A percentile compares a stretch with the other conserved stretches of the same genome.
These are phyloP conservation scores for Toxostoma redivivum DNA, from an alignment of 2,113 vertebrate genomes.

Conservation along the genomic window DNA sequence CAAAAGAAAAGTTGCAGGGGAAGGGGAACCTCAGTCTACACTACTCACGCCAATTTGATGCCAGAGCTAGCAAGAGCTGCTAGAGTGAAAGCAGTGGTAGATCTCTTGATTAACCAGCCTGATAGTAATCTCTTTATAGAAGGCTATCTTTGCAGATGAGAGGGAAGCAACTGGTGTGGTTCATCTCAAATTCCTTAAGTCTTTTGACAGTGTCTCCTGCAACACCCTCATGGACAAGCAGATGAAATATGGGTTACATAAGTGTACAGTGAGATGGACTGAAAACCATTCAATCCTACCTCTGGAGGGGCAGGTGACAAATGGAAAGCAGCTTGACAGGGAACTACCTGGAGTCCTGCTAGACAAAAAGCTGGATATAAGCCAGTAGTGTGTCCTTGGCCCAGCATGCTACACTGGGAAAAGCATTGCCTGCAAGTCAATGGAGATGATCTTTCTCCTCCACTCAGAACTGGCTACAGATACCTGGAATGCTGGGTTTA, in stretches of 20 bases:
- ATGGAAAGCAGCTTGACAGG: not conserved
- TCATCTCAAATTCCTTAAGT: not conserved
- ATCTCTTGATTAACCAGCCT: not conserved
- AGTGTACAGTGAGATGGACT: not conserved
- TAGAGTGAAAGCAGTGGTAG: not conserved
- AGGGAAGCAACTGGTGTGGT: not conserved
- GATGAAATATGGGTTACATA: not conserved
- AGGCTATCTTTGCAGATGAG: not conserved
- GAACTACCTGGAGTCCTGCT: not conserved
- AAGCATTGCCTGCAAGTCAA: not conserved
- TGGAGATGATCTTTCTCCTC: not conserved
- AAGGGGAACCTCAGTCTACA: not conserved
- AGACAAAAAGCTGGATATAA: not conserved
- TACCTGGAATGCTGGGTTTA: not conserved
- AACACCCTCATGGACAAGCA: not conserved
- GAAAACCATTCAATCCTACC: not conserved
- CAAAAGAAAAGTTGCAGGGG: not conserved
- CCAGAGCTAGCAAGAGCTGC: not conserved
- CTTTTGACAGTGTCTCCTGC: not conserved
- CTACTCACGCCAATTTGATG: not conserved
- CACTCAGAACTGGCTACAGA: not conserved
- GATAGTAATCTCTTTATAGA: not conserved
- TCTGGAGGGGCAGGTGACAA: rapidly evolving
- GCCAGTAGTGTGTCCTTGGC: not conserved
- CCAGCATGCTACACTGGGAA: not conserved